Evolutionary conservation across 2,888 invertebrate species (phyloP), one percentile per base, ranked within the genome.

Genomic region (Quadroppia sp.): DNA sequence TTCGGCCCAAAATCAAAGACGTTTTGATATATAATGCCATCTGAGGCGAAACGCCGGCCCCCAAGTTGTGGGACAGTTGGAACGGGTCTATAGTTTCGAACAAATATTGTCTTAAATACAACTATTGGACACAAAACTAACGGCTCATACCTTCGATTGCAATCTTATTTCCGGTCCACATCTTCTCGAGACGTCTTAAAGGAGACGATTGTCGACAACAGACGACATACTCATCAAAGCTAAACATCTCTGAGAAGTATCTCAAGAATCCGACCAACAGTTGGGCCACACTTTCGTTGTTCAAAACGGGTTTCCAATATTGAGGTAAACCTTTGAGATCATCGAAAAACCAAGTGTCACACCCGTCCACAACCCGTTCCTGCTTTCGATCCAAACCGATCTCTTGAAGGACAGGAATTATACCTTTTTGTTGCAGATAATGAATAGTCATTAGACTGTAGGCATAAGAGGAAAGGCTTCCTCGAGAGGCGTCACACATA

Each of bases 391-490:
- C 73, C 32, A 17, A 53, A 53, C 72, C 77, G 77, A 86, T 85
- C 83, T 87, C 85, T 80, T 87, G 87, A 67, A 87, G 81, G 20
- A 86, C 85, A 59, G 87, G 87, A 61, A 87, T 80, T 30, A 87
- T 85, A 17, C 87, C 86, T 32, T 86, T 85, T 77, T 84, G 84
- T 80, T 87, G 87, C 23, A 87, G 82, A 78, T 84, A 87, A 79
- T 86, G 85, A 9, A 87, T 82, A 76, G 86, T 81, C 85, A 87
- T 85, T 61, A 87, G 79, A 75, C 85, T 84, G 80, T 86, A 87
- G 28, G 86, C 86, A 79, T 87, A 87, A 1, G 87, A 87, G 23
- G 87, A 87, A 40, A 87, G 81, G 75, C 86, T 86, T 32, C 87
- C 87, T 74, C 84, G 81, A 0, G 86, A 86, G 0, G 87, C 87